A percentile compares a stretch with the other conserved stretches of the same genome.
These are phyloP conservation scores for Diogma glabrata DNA, from an alignment of 2,888 invertebrate genomes.

Conservation along the genomic window DNA sequence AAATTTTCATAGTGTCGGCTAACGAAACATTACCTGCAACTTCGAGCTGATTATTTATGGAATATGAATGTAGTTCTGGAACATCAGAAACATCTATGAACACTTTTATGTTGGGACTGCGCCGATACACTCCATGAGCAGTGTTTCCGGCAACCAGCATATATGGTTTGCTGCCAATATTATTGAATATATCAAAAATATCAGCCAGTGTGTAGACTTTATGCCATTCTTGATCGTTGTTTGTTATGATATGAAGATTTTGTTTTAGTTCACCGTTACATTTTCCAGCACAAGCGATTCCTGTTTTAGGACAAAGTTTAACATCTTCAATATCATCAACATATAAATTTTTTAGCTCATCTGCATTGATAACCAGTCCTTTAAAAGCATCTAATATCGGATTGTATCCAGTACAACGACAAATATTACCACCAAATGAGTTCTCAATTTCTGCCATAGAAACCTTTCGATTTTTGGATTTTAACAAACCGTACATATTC, in stretches of 20 bases:
- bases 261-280: slow-evolving; percentile 39
- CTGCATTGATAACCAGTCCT: slow-evolving; percentile 46
- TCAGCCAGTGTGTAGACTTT: slow-evolving; percentile 39
- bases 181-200: slow-evolving; percentile 39
- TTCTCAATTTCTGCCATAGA: slow-evolving; percentile 51
- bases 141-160: slow-evolving; percentile 60
- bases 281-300: slow-evolving; percentile 14
- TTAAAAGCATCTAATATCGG: slow-evolving; percentile 63
- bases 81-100: slow-evolving; percentile 49
- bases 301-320: slow-evolving; percentile 26
- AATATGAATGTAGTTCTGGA: slow-evolving; percentile 38
- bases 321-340: slow-evolving; percentile 28
- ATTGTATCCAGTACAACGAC: slow-evolving; percentile 61
- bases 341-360: slow-evolving; percentile 17
- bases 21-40: slow-evolving; percentile 42
- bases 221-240: slow-evolving; percentile 39
- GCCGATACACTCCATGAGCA: slow-evolving; percentile 42
- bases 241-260: slow-evolving; percentile 27
- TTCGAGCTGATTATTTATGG: slow-evolving; percentile 26
- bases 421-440: slow-evolving; percentile 60
- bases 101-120: slow-evolving; percentile 25
- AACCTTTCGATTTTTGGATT: slow-evolving; percentile 36
- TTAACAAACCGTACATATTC: slow-evolving; percentile 50
- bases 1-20: neutral
- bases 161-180: slow-evolving; percentile 37